phyloP scores from a whole-genome alignment of 2,797 vertebrate species.

The Tiaroga cobitis region DNA sequence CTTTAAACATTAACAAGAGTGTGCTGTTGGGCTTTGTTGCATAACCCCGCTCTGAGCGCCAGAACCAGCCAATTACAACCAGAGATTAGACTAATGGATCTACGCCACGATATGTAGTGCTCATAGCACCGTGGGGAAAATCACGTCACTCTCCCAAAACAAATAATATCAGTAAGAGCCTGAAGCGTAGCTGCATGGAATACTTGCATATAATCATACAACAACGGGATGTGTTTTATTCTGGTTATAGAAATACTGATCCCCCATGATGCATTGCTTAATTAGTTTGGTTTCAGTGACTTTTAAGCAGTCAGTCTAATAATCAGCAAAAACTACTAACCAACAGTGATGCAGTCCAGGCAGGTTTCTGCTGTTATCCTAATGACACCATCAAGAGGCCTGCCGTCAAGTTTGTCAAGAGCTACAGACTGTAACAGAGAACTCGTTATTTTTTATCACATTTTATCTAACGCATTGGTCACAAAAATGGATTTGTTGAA shows the following conservation, averaged over 20 bases:
- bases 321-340: conserved; percentile 2
- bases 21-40: conserved; percentile 51
- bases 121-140: conserved; percentile 47
- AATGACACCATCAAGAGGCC: neutral
- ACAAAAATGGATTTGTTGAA: conserved; percentile 28
- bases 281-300: conserved; percentile 7
- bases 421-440: neutral
- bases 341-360: neutral
- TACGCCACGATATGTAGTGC: conserved; percentile 47
- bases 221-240: neutral
- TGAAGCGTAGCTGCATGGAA: conserved; percentile 23
- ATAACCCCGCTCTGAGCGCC: conserved; percentile 49
- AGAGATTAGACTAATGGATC: conserved; percentile 61
- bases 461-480: neutral
- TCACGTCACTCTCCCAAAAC: conserved; percentile 36
- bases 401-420: neutral
- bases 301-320: neutral
- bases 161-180: conserved; percentile 35
- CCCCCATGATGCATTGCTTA: neutral
- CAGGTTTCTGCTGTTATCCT: neutral
- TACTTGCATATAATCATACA: conserved; percentile 6
- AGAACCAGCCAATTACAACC: conserved; percentile 60
- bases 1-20: conserved; percentile 80
- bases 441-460: neutral
- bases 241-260: neutral